phyloP scores from a whole-genome alignment of 2,888 invertebrate genomes.

The Megamerina dolium region DNA sequence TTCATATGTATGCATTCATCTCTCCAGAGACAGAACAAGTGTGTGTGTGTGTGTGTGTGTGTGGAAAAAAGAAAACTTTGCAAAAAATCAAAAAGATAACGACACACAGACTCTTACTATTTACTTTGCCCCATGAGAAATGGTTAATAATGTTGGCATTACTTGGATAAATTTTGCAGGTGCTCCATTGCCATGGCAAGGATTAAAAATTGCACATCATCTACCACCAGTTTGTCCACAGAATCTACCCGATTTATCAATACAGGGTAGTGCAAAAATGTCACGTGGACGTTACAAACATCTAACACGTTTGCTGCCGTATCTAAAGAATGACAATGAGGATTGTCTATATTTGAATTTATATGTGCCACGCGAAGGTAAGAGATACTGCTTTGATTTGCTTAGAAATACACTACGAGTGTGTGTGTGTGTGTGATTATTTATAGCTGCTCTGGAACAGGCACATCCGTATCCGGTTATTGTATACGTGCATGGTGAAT shows the following conservation, averaged over 20 bases:
- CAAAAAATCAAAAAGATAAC: too few relatives aligned
- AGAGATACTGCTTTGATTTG: constrained; percentile 37
- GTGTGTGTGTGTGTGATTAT: constrained; percentile 1
- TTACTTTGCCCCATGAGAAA: too few relatives aligned
- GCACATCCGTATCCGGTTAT: constrained; percentile 70
- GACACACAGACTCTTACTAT: too few relatives aligned
- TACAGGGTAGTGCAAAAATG: constrained; percentile 53
- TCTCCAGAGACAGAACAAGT: too few relatives aligned
- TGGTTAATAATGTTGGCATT: too few relatives aligned
- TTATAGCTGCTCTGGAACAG: constrained; percentile 41
- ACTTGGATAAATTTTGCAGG: too few relatives aligned
- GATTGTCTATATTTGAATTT: constrained; percentile 91
- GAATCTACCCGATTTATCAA: constrained; percentile 62
- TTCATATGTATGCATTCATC: too few relatives aligned
- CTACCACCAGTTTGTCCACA: constrained; percentile 85
- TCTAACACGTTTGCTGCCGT: constrained; percentile 66
- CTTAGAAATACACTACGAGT: background rate
- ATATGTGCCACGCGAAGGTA: constrained; percentile 81
- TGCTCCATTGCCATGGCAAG: constrained; percentile 75
- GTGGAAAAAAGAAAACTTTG: too few relatives aligned
- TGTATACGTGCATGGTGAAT: constrained; percentile 91
- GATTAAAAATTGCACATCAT: constrained; percentile 60
- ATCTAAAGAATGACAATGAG: constrained; percentile 65
- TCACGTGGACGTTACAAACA: constrained; percentile 64
- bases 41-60: too few relatives aligned